These are phyloP conservation scores for Aphidius gifuensis DNA, from an alignment of 1,140 invertebrate genomes.

Conservation along the genomic window DNA sequence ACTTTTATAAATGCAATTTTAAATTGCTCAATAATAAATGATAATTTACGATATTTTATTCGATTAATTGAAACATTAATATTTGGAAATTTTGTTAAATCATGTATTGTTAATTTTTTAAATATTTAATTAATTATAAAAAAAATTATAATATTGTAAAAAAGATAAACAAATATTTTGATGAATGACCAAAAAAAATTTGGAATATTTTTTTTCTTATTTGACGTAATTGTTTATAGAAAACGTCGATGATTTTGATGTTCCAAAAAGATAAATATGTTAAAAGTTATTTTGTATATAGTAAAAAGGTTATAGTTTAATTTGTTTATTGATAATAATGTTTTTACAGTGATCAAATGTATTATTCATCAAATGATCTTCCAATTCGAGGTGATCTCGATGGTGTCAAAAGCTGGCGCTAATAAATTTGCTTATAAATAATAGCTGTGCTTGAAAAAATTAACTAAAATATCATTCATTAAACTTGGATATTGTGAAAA, in stretches of 20 bases:
- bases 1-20: slow-evolving; percentile 31
- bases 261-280: too few relatives aligned
- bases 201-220: too few relatives aligned
- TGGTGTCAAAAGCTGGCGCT: slow-evolving; percentile 16
- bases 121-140: neutral
- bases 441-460: slow-evolving; percentile 13
- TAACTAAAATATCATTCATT: slow-evolving; percentile 6
- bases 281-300: neutral
- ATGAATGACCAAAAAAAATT: too few relatives aligned
- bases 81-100: slow-evolving; percentile 11
- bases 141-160: neutral
- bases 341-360: slow-evolving; percentile 31
- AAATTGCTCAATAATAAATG: neutral
- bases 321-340: slow-evolving; percentile 19
- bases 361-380: slow-evolving; percentile 24
- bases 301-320: slow-evolving; percentile 5
- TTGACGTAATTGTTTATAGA: too few relatives aligned
- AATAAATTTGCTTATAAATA: slow-evolving; percentile 14
- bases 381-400: slow-evolving; percentile 29
- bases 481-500: slow-evolving; percentile 1
- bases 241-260: too few relatives aligned
- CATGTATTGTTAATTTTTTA: slow-evolving; percentile 12
- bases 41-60: slow-evolving; percentile 26
- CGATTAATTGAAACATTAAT: neutral
- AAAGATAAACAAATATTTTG: too few relatives aligned